phyloP scores from a whole-genome alignment of 2,113 vertebrate genomes.

The Sinocyclocheilus anophthalmus region DNA sequence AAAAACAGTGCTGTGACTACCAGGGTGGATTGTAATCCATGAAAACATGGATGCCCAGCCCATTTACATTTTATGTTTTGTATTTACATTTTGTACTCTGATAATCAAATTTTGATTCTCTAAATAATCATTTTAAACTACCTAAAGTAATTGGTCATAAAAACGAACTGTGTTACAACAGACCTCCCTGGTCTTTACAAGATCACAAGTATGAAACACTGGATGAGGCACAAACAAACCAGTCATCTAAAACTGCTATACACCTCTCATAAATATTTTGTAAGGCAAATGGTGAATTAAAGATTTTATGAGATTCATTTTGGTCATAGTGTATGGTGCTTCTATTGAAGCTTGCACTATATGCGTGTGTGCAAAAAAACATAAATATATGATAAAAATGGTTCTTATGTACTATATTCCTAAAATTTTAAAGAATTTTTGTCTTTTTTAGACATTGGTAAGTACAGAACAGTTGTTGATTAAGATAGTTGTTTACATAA shows the following conservation, averaged over 20 bases:
- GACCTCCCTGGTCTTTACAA: background rate
- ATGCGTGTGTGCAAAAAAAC: background rate
- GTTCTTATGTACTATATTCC: background rate
- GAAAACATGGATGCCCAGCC: background rate
- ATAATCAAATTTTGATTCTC: background rate
- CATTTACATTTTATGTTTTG: no score
- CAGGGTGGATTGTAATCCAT: no score
- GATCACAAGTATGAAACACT: no score
- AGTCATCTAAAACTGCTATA: no score
- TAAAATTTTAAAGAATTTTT: background rate
- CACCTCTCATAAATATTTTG: background rate
- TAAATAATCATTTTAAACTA: background rate
- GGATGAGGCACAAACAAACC: no score
- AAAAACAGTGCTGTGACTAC: background rate
- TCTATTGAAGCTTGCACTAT: no score
- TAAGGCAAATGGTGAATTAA: background rate
- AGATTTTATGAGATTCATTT: background rate
- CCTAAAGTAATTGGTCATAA: background rate
- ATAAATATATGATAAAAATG: background rate
- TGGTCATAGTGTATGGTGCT: no score
- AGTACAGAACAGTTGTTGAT: background rate
- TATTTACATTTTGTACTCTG: background rate
- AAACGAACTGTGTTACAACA: background rate
- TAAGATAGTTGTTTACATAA: background rate
- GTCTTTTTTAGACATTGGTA: background rate